These are phyloP conservation scores for Bucco capensis DNA, from an alignment of 2,113 vertebrate genomes.

Conservation along the genomic window DNA sequence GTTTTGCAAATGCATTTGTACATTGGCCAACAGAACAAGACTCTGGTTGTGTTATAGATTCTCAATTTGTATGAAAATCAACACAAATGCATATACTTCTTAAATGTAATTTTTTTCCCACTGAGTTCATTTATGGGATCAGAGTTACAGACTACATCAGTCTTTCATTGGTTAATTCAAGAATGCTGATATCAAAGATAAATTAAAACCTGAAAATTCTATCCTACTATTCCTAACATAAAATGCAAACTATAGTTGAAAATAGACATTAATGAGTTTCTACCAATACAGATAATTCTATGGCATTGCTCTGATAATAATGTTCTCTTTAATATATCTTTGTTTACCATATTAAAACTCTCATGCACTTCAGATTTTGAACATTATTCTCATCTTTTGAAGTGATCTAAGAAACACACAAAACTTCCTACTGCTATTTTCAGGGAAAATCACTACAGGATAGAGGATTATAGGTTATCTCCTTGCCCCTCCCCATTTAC, in stretches of 20 bases:
- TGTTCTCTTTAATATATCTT: not conserved
- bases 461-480: not conserved
- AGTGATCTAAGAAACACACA: not conserved
- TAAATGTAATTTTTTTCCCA: not conserved
- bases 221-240: not conserved
- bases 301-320: not conserved
- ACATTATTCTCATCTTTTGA: not conserved
- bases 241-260: not conserved
- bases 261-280: not conserved
- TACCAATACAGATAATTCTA: not conserved
- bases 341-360: not conserved
- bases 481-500: accelerated
- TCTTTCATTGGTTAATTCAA: not conserved
- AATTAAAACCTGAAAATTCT: not conserved
- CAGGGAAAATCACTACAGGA: not conserved
- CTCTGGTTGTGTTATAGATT: not conserved
- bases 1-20: not conserved
- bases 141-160: not conserved
- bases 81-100: not conserved
- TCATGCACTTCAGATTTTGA: not conserved
- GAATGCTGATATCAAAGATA: not conserved
- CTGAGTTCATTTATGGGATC: not conserved
- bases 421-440: not conserved
- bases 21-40: not conserved
- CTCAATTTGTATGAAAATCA: not conserved